Evolutionary conservation across 1,140 invertebrate species (phyloP).

Genomic region (Steinernema khuongi): DNA sequence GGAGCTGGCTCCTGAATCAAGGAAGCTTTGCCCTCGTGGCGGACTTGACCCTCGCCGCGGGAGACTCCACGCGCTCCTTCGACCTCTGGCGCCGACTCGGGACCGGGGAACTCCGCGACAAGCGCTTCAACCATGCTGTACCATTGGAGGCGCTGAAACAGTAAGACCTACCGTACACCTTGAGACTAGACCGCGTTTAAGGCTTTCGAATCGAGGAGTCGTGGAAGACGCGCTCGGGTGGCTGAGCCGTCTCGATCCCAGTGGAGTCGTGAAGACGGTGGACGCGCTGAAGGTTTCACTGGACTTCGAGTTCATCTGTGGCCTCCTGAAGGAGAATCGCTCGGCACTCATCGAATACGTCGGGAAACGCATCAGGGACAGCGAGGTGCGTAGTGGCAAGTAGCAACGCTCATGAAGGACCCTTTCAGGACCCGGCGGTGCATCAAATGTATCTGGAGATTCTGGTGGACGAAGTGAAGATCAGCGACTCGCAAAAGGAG

Average conservation of each 20-base stretch:
- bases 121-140: background rate
- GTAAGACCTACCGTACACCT: background rate
- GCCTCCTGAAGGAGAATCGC: background rate
- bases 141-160: background rate
- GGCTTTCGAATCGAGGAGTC: background rate
- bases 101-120: background rate
- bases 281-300: background rate
- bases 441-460: background rate
- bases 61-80: background rate
- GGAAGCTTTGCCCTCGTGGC: background rate
- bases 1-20: background rate
- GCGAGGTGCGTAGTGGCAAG: background rate
- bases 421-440: background rate
- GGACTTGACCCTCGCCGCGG: background rate
- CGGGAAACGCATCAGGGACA: background rate
- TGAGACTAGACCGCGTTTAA: background rate
- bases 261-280: background rate
- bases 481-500: background rate
- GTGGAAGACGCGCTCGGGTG: background rate
- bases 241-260: background rate
- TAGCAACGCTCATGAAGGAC: background rate
- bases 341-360: background rate
- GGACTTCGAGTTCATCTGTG: background rate
- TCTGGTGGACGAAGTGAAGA: slow-evolving; percentile 1
- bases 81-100: background rate